Evolutionary conservation across 2,888 invertebrate genomes (phyloP), one percentile per base, ranked within the genome.

Genomic region (Stenolophus ochropezus): DNA sequence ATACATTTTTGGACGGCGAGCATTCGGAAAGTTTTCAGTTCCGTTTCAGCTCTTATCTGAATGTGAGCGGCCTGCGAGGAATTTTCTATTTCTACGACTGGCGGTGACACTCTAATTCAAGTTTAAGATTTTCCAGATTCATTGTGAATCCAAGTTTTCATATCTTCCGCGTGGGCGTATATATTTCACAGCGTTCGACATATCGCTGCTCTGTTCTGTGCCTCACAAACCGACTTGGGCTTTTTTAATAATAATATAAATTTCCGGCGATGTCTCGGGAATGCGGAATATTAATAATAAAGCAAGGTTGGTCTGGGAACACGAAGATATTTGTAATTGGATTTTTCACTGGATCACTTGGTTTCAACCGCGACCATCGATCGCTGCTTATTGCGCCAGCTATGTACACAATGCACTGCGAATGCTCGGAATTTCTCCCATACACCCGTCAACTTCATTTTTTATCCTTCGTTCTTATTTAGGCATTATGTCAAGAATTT

Each of bases 31-130:
- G 53, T 80, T 80, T 80, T 80, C 80, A 71, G 80, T 73, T 80
- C 58, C 79, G 71, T 51, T 69, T 74, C 74, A 42, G 77, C 49
- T 83, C 85, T 86, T 86, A 86, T 87, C 86, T 85, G 85, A 85
- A 85, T 61, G 65, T 21, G 78, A 47, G 51, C 56, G 73, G 51
- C 73, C 53, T 80, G 71, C 23, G 56, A 84, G 82, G 86, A 86
- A 86, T 87, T 86, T 86, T 86, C 86, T 86, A 86, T 87, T 86
- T 86, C 86, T 86, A 86, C 86, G 86, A 86, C 87, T 87, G 87
- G 84, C 85, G 86, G 86, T 87, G 87, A 87, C 87, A 87, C 86
- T 87, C 86, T 87, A 86, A 87, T 87, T 86, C 87, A 86, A 87
- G 86, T 87, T 87, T 86, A 87, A 87, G 86, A 86, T 86, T 86